Evolutionary conservation across 2,113 vertebrate species (phyloP).

Genomic region (Pituophis catenifer): DNA sequence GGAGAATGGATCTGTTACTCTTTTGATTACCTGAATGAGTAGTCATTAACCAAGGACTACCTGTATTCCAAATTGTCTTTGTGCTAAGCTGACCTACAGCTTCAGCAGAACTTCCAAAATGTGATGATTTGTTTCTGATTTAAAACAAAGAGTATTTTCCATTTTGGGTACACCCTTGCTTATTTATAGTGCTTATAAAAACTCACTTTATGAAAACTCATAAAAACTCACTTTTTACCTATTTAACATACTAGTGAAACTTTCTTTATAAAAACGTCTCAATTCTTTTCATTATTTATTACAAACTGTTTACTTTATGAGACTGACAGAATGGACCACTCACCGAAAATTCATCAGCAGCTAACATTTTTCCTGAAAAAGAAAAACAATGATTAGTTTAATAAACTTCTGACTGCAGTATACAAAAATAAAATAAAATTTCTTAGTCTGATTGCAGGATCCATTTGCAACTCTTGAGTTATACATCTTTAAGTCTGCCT

Average conservation of each 20-base stretch:
- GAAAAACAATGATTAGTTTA: slow-evolving; percentile 52
- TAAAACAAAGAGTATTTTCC: not conserved
- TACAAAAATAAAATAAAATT: not conserved
- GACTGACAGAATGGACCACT: slow-evolving; percentile 37
- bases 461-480: not conserved
- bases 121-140: not conserved
- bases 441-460: not conserved
- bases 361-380: slow-evolving; percentile 68
- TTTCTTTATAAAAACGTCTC: not conserved
- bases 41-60: not conserved
- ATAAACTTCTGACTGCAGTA: slow-evolving; percentile 34
- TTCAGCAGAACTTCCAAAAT: not conserved
- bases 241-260: not conserved
- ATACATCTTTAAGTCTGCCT: not conserved
- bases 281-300: not conserved
- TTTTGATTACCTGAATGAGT: not conserved
- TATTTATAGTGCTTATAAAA: not conserved
- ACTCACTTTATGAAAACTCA: not conserved
- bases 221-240: not conserved
- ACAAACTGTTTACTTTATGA: not conserved
- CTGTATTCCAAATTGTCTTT: not conserved
- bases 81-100: not conserved
- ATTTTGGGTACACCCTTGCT: not conserved
- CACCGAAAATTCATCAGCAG: slow-evolving; percentile 71
- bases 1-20: not conserved